phyloP scores from a whole-genome alignment of 2,888 invertebrate genomes.

The Clistopyga incitator region DNA sequence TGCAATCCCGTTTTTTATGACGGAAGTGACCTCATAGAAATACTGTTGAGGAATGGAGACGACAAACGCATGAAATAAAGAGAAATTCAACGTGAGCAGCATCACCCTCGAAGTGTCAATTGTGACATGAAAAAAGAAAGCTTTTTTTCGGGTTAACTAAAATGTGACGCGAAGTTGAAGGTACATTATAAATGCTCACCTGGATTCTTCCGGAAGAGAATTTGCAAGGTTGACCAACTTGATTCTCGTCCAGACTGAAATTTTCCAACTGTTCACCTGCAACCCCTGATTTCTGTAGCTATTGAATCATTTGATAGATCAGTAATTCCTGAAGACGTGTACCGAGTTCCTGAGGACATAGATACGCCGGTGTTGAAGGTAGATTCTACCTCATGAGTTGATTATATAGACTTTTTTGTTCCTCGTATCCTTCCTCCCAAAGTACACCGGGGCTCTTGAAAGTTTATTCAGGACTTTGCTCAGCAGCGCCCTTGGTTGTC shows the following conservation, averaged over 20 bases:
- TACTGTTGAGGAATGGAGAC: neutral
- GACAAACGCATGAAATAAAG: neutral
- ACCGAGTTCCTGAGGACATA: neutral
- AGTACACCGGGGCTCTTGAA: slow-evolving; percentile 69
- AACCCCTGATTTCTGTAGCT: neutral
- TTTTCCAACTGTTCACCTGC: neutral
- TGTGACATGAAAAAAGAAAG: neutral
- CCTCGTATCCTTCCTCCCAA: slow-evolving; percentile 8
- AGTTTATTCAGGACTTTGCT: slow-evolving; percentile 75
- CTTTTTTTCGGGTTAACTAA: neutral
- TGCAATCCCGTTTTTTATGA: slow-evolving; percentile 40
- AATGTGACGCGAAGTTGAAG: neutral
- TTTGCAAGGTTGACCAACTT: neutral
- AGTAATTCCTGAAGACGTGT: neutral
- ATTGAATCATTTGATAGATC: neutral
- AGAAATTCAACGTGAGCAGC: neutral
- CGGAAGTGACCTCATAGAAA: neutral
- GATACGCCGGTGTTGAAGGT: neutral
- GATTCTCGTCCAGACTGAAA: neutral
- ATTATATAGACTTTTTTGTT: slow-evolving; percentile 41
- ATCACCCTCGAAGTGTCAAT: neutral
- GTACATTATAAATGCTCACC: neutral
- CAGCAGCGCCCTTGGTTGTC: slow-evolving; percentile 23
- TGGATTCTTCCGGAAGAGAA: neutral
- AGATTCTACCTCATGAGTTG: slow-evolving; percentile 1